Conservation (phyloP, 2,113 vertebrate genomes). For the Onychostoma macrolepis region DNA sequence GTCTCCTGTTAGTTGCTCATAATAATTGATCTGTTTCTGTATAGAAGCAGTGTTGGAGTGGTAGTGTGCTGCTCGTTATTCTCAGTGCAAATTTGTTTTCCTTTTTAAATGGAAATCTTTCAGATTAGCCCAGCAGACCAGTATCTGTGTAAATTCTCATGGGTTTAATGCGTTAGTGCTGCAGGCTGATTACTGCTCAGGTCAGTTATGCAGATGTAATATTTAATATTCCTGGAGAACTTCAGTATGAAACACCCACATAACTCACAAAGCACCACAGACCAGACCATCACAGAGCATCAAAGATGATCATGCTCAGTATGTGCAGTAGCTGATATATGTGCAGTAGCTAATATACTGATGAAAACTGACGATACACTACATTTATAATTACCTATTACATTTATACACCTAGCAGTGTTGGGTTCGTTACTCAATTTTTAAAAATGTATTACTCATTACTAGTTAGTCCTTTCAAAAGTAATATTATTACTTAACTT, state of each 20-base stretch:
- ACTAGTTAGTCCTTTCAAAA: no score
- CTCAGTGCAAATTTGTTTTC: not conserved
- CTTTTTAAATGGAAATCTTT: not conserved
- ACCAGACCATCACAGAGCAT: not conserved
- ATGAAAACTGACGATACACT: not conserved
- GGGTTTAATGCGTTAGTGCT: not conserved
- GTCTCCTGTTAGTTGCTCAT: not conserved
- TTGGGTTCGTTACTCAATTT: no score
- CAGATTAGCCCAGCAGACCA: not conserved
- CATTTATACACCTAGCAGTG: no score
- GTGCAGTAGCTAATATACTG: not conserved
- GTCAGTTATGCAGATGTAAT: slow-evolving; percentile 25
- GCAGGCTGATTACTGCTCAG: not conserved
- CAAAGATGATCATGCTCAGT: not conserved
- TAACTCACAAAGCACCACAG: not conserved
- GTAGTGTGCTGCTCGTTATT: not conserved
- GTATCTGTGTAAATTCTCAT: not conserved
- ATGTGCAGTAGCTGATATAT: not conserved
- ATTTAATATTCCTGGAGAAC: not conserved
- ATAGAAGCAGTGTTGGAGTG: not conserved
- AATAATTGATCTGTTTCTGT: not conserved
- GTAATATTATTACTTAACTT: no score
- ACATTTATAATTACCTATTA: no score
- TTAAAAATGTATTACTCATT: no score
- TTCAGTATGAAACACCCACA: slow-evolving; percentile 3